A percentile compares a stretch with the other conserved stretches of the same genome.
Evolutionary conservation across 2,113 vertebrate species (phyloP).

Genomic region (Takifugu flavidus): DNA sequence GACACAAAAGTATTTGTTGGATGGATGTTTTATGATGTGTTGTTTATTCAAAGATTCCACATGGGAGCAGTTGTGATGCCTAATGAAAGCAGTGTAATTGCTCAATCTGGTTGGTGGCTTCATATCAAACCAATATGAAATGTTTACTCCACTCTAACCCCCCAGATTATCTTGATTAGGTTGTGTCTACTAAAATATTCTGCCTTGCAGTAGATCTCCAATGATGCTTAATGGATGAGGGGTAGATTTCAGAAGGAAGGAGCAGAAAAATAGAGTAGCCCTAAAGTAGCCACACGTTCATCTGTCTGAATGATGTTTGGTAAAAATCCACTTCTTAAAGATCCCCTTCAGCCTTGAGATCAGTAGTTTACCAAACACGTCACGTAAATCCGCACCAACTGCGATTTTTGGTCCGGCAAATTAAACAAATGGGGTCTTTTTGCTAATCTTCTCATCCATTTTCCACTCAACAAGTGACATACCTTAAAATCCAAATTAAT

Average conservation of each 20-base stretch:
- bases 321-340: not conserved
- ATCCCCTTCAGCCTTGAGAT: not conserved
- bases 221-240: not conserved
- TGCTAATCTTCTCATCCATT: slow-evolving; percentile 38
- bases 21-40: too few species aligned
- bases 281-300: not conserved
- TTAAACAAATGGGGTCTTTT: slow-evolving; percentile 28
- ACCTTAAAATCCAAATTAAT: slow-evolving; percentile 40
- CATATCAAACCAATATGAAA: too few species aligned
- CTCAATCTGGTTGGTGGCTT: too few species aligned
- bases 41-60: too few species aligned
- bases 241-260: not conserved
- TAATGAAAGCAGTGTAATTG: too few species aligned
- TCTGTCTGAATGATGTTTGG: too few species aligned
- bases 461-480: slow-evolving; percentile 22
- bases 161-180: slow-evolving; percentile 10
- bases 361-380: slow-evolving; percentile 4
- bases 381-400: slow-evolving; percentile 10
- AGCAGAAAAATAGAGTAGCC: not conserved
- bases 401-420: slow-evolving; percentile 18
- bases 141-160: not conserved
- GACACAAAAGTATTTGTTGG: too few species aligned
- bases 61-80: too few species aligned
- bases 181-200: not conserved
- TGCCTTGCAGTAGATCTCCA: not conserved